Conservation (phyloP, 2,888 invertebrate species). For the Ctena decussata region DNA sequence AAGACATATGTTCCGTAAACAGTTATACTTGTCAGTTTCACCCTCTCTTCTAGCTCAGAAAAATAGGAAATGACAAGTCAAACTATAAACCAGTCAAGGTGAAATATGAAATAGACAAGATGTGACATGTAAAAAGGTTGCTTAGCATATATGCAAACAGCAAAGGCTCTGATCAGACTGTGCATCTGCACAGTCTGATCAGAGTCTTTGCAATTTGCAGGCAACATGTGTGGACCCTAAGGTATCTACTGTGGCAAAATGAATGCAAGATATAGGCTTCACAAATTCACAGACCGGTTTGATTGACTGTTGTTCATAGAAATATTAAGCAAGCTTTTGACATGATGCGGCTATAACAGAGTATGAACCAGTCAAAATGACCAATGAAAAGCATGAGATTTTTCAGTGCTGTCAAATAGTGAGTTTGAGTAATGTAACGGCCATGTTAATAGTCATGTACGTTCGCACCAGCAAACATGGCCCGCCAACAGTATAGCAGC, state of each 20-base stretch:
- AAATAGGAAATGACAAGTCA: neutral
- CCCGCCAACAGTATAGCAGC: neutral
- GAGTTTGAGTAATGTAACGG: conserved; percentile 4
- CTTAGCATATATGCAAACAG: too few species aligned
- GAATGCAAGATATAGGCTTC: too few species aligned
- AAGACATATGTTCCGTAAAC: neutral
- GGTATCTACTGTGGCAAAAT: too few species aligned
- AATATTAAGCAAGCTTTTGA: too few species aligned
- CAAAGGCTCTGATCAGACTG: too few species aligned
- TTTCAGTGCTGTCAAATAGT: neutral
- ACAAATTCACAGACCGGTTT: too few species aligned
- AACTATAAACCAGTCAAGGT: conserved; percentile 2
- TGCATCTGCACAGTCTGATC: too few species aligned
- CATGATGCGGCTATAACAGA: too few species aligned
- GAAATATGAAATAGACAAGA: neutral
- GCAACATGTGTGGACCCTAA: too few species aligned
- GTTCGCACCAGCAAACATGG: neutral
- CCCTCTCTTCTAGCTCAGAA: neutral
- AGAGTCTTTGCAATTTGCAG: too few species aligned
- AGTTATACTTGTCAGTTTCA: neutral
- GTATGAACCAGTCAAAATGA: conserved; percentile 6
- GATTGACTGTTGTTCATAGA: too few species aligned
- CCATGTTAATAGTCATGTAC: conserved; percentile 1
- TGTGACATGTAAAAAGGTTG: too few species aligned
- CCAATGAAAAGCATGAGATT: neutral